phyloP scores from a whole-genome alignment of 2,113 vertebrate species.

The Embiotoca jacksoni region DNA sequence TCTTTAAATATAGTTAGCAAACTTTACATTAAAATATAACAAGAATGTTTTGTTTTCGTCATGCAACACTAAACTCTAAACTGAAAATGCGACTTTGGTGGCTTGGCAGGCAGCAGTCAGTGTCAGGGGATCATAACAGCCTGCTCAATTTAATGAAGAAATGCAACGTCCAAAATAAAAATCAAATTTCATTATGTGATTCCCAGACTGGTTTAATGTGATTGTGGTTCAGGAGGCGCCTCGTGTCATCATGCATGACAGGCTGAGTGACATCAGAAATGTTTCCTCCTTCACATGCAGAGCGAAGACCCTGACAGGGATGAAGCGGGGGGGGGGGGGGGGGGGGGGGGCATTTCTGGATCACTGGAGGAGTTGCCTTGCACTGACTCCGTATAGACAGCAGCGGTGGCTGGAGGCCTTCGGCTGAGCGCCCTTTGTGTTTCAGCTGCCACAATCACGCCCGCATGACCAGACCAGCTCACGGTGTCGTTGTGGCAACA shows the following conservation, averaged over 20 bases:
- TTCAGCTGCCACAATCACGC: background rate
- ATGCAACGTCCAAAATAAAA: slow-evolving; percentile 3
- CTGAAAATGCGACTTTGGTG: background rate
- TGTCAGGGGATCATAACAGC: slow-evolving; percentile 7
- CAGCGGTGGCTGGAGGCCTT: background rate
- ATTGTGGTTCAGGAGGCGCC: slow-evolving; percentile 40
- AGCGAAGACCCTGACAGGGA: background rate
- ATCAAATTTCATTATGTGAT: background rate
- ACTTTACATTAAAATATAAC: background rate
- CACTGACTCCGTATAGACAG: background rate
- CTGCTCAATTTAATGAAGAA: slow-evolving; percentile 8
- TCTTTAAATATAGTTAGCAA: background rate
- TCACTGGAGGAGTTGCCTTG: background rate
- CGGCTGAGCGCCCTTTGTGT: slow-evolving; percentile 11
- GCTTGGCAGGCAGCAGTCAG: slow-evolving; percentile 3
- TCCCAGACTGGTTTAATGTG: slow-evolving; percentile 31
- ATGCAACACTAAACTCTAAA: background rate
- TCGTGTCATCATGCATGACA: slow-evolving; percentile 4
- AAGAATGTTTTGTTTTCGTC: background rate
- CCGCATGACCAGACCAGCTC: slow-evolving; percentile 38
- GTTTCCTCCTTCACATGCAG: slow-evolving; percentile 3
- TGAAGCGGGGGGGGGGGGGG: background rate
- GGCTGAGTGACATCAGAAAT: background rate
- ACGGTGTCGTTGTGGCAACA: slow-evolving; percentile 41
- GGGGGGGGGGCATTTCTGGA: background rate